Evolutionary conservation across 2,888 invertebrate genomes (phyloP), one percentile per base, ranked within the genome.

Genomic region (Epinotia nisella): DNA sequence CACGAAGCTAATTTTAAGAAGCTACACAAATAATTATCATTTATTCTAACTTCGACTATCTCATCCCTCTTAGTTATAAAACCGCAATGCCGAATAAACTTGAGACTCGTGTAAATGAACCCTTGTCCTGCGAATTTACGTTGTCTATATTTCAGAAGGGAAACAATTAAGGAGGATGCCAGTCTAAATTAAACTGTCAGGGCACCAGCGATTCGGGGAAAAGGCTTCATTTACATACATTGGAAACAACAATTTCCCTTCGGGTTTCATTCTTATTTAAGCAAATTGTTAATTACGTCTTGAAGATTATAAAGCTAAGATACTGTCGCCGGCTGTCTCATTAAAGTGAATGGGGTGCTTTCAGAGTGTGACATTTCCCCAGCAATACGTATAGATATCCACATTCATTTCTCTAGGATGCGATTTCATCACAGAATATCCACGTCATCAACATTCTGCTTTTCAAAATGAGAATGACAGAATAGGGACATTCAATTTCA

Each of bases 121-220:
- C 80, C 82, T 81, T 83, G 83, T 82, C 81, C 79, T 74, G 77
- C 74, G 79, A 87, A 87, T 87, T 89, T 85, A 88, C 83, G 77
- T 76, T 80, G 84, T 79, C 85, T 82, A 85, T 88, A 87, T 84
- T 82, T 80, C 78, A 79, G 77, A 74, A 75, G 75, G 74, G 78
- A 77, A 80, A 84, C 88, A 88, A 89, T 90, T 90, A 88, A 86
- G 86, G 80, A 80, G 85, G 81, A 86, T 85, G 83, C 84, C 86
- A 82, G 79, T 82, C 85, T 82, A 87, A 90, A 90, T 90, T 84
- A 89, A 90, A 90, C 84, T 89, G 87, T 83, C 82, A 80, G 83
- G 84, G 81, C 77, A 81, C 78, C 78, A 79, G 80, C 78, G 78
- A 82, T 82, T 83, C 81, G 76, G 75, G 78, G 78, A 77, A 35